Evolutionary conservation across 2,113 vertebrate species (phyloP).

Genomic region (Naja naja): DNA sequence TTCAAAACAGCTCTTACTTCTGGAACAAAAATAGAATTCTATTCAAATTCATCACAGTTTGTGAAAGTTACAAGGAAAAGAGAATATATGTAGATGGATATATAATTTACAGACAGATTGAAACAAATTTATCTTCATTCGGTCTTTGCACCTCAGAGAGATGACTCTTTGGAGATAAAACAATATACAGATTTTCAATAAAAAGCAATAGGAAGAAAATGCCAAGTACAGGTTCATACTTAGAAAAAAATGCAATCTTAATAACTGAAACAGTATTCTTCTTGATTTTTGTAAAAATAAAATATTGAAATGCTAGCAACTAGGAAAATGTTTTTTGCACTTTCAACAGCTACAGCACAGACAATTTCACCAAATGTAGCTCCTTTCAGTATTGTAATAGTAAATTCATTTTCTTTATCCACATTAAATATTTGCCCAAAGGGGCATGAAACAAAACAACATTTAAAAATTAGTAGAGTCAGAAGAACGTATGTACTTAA

Average conservation of each 20-base stretch:
- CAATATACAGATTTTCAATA: background rate
- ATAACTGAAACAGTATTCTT: background rate
- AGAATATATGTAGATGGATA: conserved; percentile 19
- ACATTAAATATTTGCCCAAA: background rate
- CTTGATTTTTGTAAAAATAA: background rate
- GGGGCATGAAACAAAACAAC: background rate
- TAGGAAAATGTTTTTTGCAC: background rate
- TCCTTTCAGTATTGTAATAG: background rate
- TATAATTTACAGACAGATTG: conserved; percentile 37
- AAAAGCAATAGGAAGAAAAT: background rate
- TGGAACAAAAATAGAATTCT: conserved; percentile 46
- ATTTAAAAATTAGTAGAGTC: background rate
- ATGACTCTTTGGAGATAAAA: conserved; percentile 5
- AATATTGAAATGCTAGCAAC: background rate
- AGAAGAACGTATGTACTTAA: background rate
- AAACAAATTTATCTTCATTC: conserved; percentile 36
- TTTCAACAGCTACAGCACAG: background rate
- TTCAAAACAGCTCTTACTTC: conserved; percentile 50
- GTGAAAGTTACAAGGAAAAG: conserved; percentile 32
- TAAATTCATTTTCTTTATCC: background rate
- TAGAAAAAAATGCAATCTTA: background rate
- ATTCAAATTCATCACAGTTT: conserved; percentile 38
- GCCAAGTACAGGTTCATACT: background rate
- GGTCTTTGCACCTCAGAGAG: background rate
- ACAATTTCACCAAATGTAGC: background rate